These are phyloP conservation scores for Drosophila hydei DNA, from an alignment of 1,140 invertebrate genomes.

Conservation along the genomic window DNA sequence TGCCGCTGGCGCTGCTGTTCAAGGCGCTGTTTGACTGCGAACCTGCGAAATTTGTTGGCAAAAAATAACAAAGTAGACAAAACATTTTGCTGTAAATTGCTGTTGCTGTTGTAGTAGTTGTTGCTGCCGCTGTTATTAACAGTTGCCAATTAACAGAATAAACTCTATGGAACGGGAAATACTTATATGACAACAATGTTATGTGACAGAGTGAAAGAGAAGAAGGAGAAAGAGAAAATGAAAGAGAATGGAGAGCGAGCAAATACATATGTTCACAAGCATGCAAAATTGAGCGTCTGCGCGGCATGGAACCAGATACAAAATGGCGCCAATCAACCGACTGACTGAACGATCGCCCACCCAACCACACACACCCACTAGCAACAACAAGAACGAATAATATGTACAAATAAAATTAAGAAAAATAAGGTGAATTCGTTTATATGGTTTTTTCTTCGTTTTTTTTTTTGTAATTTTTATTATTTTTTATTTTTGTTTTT, in stretches of 20 bases:
- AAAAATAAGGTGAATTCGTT: slow-evolving; percentile 38
- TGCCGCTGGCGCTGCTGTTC: slow-evolving; percentile 52
- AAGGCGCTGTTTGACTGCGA: slow-evolving; percentile 74
- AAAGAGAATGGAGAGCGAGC: slow-evolving; percentile 23
- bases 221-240: slow-evolving; percentile 9
- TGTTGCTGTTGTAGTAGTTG: slow-evolving; percentile 13
- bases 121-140: slow-evolving; percentile 1
- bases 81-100: slow-evolving; percentile 16
- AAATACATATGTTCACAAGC: slow-evolving; percentile 37
- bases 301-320: slow-evolving; percentile 12
- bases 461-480: slow-evolving; percentile 32
- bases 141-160: slow-evolving; percentile 5
- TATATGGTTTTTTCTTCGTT: slow-evolving; percentile 33
- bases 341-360: too few relatives aligned
- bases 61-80: slow-evolving; percentile 18
- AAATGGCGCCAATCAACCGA: too few relatives aligned
- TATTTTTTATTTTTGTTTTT: slow-evolving; percentile 43
- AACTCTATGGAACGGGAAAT: background rate
- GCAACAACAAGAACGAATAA: slow-evolving; percentile 40
- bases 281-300: slow-evolving; percentile 46
- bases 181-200: background rate
- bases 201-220: slow-evolving; percentile 4
- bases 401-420: slow-evolving; percentile 34
- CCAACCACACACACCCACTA: slow-evolving; percentile 3
- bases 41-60: slow-evolving; percentile 40